Percentiles rank a stretch among this genome's conserved stretches.
Conservation (phyloP, 2,113 vertebrate species). For the Sander lucioperca region DNA sequence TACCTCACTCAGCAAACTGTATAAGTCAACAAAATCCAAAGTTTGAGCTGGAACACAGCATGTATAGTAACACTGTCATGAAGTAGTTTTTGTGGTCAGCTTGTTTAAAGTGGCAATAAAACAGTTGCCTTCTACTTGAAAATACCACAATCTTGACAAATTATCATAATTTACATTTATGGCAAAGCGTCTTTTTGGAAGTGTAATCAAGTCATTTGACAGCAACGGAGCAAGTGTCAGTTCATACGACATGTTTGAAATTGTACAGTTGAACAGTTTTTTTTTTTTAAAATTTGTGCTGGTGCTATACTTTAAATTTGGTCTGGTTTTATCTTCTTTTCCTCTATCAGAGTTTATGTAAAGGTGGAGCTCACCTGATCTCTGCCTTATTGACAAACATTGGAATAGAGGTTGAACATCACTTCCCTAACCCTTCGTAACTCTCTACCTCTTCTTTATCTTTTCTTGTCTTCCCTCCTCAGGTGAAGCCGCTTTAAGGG, state of each 20-base stretch:
- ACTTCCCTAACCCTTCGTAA: background rate
- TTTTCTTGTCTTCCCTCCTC: background rate
- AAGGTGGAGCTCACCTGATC: background rate
- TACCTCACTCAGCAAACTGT: slow-evolving; percentile 68
- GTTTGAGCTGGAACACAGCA: slow-evolving; percentile 50
- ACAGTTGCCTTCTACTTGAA: slow-evolving; percentile 36
- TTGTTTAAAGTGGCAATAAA: slow-evolving; percentile 68
- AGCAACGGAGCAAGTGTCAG: background rate
- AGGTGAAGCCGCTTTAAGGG: slow-evolving; percentile 96
- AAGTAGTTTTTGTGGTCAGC: slow-evolving; percentile 44
- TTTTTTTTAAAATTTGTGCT: background rate
- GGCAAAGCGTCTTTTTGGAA: slow-evolving; percentile 1
- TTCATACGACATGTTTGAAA: background rate
- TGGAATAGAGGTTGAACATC: background rate
- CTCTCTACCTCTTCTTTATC: background rate
- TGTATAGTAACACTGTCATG: slow-evolving; percentile 46
- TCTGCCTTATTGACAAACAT: background rate
- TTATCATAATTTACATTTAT: slow-evolving; percentile 48
- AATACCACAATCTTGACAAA: slow-evolving; percentile 43
- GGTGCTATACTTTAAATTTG: background rate
- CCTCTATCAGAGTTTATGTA: background rate
- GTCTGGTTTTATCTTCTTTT: background rate
- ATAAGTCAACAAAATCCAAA: slow-evolving; percentile 64
- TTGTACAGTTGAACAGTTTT: too few species aligned
- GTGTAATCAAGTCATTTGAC: slow-evolving; percentile 9